phyloP scores from a whole-genome alignment of 2,113 vertebrate species.

The Chaetodon trifascialis region DNA sequence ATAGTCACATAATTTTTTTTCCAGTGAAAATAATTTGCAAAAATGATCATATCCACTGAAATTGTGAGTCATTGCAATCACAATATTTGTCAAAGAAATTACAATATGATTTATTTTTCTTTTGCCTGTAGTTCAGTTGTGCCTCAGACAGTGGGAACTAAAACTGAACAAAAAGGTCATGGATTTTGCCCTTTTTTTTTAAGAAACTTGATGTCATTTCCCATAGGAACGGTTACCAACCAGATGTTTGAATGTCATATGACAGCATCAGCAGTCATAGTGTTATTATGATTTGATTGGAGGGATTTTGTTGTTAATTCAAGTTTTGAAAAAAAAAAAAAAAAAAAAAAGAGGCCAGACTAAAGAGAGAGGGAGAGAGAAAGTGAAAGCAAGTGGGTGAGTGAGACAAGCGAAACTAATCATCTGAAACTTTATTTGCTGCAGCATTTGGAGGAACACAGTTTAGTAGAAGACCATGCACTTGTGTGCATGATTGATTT shows the following conservation, averaged over 20 bases:
- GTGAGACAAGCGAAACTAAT: constrained; percentile 8
- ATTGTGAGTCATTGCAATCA: too few relatives aligned
- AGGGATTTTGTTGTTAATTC: not conserved
- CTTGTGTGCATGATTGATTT: constrained; percentile 35
- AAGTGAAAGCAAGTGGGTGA: not conserved
- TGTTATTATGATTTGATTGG: not conserved
- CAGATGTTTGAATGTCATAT: not conserved
- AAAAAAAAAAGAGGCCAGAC: too few relatives aligned
- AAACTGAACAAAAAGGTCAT: not conserved
- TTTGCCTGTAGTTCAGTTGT: too few relatives aligned
- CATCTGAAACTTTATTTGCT: constrained; percentile 14
- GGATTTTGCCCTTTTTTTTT: too few relatives aligned
- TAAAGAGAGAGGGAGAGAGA: not conserved
- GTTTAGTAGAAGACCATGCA: constrained; percentile 24
- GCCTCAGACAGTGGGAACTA: not conserved
- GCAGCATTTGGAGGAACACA: not conserved
- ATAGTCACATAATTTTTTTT: too few relatives aligned
- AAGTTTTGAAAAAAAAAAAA: not conserved
- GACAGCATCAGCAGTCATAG: not conserved
- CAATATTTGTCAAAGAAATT: too few relatives aligned
- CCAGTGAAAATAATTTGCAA: too few relatives aligned
- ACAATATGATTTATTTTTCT: too few relatives aligned
- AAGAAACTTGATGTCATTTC: not conserved
- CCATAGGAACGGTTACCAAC: not conserved
- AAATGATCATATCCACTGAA: too few relatives aligned